Conservation (phyloP, 2,797 vertebrate species). For the Melanotaenia maccullochi region DNA sequence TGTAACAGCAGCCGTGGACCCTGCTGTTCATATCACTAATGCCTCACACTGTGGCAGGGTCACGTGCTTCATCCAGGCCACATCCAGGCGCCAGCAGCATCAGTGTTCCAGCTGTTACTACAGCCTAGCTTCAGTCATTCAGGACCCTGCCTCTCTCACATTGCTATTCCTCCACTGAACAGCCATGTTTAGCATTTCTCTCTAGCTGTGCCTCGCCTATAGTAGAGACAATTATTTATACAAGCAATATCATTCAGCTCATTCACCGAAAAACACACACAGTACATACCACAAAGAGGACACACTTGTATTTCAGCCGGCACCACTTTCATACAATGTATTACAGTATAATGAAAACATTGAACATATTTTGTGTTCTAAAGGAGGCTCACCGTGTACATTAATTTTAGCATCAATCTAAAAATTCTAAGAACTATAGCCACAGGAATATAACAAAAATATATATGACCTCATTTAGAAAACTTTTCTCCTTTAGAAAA, state of each 20-base stretch:
- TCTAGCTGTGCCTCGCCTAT: neutral
- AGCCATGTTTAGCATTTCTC: conserved; percentile 42
- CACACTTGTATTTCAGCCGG: neutral
- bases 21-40: conserved; percentile 84
- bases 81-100: conserved; percentile 74
- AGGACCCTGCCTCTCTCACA: conserved; percentile 51
- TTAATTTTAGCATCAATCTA: neutral
- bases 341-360: neutral
- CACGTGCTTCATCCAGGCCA: conserved; percentile 79
- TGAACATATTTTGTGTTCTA: neutral
- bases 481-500: neutral
- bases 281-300: neutral
- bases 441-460: neutral
- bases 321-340: neutral
- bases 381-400: neutral
- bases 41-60: conserved; percentile 74
- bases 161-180: conserved; percentile 38
- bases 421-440: neutral
- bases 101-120: conserved; percentile 80
- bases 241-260: neutral
- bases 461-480: neutral
- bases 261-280: neutral
- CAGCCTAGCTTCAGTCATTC: conserved; percentile 65
- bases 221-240: conserved; percentile 9
- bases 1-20: conserved; percentile 68